Evolutionary conservation across 2,888 invertebrate species (phyloP).

Genomic region (Seladonia tumulorum): DNA sequence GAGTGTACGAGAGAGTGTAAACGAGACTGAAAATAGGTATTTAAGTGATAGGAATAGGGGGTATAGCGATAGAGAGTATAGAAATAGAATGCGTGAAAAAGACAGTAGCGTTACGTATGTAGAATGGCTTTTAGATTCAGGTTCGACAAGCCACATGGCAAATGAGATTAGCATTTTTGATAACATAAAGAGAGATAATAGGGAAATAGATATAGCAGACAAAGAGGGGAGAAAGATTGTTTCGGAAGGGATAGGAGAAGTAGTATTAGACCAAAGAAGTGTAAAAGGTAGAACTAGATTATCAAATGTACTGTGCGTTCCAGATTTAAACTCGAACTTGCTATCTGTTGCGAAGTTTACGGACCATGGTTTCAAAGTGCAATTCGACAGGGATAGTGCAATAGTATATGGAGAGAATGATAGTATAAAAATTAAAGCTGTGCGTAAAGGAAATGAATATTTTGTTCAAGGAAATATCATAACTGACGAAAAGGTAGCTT

Average conservation of each 20-base stretch:
- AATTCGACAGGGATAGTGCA: too few species aligned
- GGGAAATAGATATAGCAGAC: background rate
- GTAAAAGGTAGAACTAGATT: constrained; percentile 1
- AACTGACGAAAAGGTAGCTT: background rate
- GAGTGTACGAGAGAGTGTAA: background rate
- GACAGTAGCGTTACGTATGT: too few species aligned
- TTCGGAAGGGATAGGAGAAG: constrained; percentile 8
- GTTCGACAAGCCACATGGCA: constrained; percentile 35
- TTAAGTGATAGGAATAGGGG: background rate
- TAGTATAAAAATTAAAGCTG: background rate
- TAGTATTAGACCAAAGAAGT: background rate
- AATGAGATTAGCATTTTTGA: constrained; percentile 9
- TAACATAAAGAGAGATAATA: background rate
- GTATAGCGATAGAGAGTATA: too few species aligned
- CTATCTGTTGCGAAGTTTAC: too few species aligned
- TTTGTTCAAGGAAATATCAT: background rate
- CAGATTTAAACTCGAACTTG: background rate
- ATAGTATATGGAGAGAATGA: background rate
- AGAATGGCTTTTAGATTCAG: constrained; percentile 20
- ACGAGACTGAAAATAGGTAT: fast-evolving
- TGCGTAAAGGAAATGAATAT: background rate
- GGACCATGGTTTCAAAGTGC: too few species aligned
- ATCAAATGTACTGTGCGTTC: background rate
- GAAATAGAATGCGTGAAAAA: too few species aligned
- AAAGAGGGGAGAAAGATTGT: background rate